Evolutionary conservation across 2,888 invertebrate species (phyloP).

Genomic region (Hyppa rectilinea): DNA sequence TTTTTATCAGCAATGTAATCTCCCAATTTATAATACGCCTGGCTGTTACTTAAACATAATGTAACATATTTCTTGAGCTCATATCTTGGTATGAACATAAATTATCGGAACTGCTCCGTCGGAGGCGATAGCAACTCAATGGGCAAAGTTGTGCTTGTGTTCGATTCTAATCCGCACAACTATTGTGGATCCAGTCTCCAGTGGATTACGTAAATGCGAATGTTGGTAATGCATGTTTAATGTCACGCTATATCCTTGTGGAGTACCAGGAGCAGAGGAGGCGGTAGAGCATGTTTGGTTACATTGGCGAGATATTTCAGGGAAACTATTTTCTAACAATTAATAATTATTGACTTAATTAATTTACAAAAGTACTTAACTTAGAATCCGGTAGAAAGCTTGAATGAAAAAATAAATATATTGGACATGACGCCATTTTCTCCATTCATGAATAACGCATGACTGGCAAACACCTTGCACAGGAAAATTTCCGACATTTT

Average conservation of each 20-base stretch:
- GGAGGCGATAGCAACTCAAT: conserved; percentile 57
- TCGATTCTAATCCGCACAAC: conserved; percentile 58
- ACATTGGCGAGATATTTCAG: not conserved
- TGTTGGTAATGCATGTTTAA: conserved; percentile 57
- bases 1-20: too few relatives aligned
- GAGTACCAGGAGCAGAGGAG: not conserved
- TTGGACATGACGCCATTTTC: conserved; percentile 13
- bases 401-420: not conserved
- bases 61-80: conserved; percentile 37
- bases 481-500: conserved; percentile 36
- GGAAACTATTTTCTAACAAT: not conserved
- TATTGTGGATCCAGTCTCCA: conserved; percentile 55
- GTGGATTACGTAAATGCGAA: conserved; percentile 51
- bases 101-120: conserved; percentile 49
- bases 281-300: not conserved
- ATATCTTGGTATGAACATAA: conserved; percentile 59
- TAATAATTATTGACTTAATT: not conserved
- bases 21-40: too few relatives aligned
- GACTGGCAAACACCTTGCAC: conserved; percentile 2
- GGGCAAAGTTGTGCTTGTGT: conserved; percentile 56
- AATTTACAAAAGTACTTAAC: not conserved
- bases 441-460: conserved; percentile 14
- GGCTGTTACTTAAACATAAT: conserved; percentile 29
- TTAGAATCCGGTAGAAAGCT: not conserved
- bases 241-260: conserved; percentile 16